Base-by-base conservation (phyloP, 2,113 vertebrate genomes). In the Mystacornis crossleyi region DNA sequence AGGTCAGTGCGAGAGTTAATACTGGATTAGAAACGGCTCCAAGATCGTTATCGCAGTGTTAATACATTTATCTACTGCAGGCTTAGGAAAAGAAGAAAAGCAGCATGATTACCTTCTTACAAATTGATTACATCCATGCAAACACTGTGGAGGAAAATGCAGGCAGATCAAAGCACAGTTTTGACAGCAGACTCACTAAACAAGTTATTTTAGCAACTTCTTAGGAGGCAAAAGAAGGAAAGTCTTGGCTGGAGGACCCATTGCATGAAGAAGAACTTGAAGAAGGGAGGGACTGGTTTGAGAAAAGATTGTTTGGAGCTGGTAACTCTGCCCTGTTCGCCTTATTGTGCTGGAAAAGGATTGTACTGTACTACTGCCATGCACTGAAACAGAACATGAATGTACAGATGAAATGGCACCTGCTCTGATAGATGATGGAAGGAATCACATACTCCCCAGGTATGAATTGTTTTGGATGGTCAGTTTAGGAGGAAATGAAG, bases 1-100 rank as follows among this genome's bases (percentile, higher is more conserved):
- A 50, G 51, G 34, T 91, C 81, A 74, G 28, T 58, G 43, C 51
- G 60, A 84, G 67, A 81, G 34, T 66, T 74, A 94, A 51, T 78
- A 51, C 21, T 78, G 75, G 43, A 69, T 96, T 86, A 96, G 83
- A 92, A 81, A 53, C 6, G 0, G 23, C 62, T 95, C 51, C 47
- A 47, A 72, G 84, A 73, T 73, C 61, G 16, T 33, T 84, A 38
- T 81, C 87, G 1, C 43, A 29, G 29, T 2, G 4, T 43, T 93
- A 74, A 74, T 38, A 40, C 40, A 54, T 60, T 70, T 55, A 84
- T 60, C 64, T 71, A 47, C 65, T 38, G 14, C 33, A 91, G 77
- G 54, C 65, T 91, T 31, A 67, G 34, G 60, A 43, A 74, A 81
- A 74, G 55, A 67, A 47, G 1, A 3, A 81, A 91, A 94, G 47